These are phyloP conservation scores for Meteorus colon DNA, from an alignment of 2,888 invertebrate species.

Conservation along the genomic window DNA sequence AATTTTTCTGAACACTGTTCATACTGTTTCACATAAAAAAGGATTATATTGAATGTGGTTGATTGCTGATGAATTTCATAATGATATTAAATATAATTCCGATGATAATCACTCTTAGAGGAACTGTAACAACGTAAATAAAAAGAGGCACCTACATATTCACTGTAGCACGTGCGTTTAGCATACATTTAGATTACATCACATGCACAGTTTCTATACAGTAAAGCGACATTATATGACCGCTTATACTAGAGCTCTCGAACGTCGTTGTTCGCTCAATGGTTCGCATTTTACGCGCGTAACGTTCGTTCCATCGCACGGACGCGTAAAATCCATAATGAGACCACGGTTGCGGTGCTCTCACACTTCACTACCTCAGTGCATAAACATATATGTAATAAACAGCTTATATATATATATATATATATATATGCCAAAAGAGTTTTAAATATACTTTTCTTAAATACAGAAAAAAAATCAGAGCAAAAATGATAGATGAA, in stretches of 20 bases:
- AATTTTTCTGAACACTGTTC: too few relatives aligned
- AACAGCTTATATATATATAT: too few relatives aligned
- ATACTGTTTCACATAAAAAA: too few relatives aligned
- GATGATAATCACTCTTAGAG: not conserved
- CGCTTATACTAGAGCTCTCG: not conserved
- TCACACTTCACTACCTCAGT: not conserved
- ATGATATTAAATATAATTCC: not conserved
- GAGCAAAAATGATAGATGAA: not conserved
- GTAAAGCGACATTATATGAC: constrained; percentile 17
- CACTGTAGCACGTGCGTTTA: constrained; percentile 7
- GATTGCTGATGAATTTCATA: not conserved
- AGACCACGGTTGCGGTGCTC: not conserved
- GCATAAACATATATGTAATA: not conserved
- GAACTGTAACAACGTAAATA: not conserved
- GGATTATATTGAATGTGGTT: too few relatives aligned
- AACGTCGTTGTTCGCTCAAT: constrained; percentile 18
- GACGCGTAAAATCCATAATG: constrained; percentile 20
- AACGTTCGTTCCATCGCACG: not conserved
- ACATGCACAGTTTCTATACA: not conserved
- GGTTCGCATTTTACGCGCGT: constrained; percentile 25
- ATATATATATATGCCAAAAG: not conserved
- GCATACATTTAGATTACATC: not conserved
- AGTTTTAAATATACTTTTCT: not conserved
- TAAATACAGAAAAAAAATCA: not conserved
- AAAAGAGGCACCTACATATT: not conserved